These are phyloP conservation scores for Globia sparganii DNA, from an alignment of 2,888 invertebrate species.

Conservation along the genomic window DNA sequence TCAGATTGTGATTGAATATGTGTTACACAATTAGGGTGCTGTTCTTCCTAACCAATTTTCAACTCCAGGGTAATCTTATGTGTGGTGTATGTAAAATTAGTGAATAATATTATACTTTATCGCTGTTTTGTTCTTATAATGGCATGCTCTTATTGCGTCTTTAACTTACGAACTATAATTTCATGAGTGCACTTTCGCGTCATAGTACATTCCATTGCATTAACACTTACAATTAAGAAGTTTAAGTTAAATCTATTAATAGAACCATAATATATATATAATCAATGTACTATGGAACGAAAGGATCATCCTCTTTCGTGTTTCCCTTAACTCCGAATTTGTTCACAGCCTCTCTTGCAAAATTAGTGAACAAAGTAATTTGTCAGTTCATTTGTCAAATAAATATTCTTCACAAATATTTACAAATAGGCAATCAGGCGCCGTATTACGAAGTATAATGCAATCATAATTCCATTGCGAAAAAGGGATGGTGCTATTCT, in stretches of 20 bases:
- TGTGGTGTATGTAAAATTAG: background rate
- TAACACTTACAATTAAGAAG: constrained; percentile 9
- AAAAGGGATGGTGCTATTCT: background rate
- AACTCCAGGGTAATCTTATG: background rate
- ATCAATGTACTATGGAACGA: constrained; percentile 35
- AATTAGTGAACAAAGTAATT: constrained; percentile 70
- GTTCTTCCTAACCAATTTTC: no score
- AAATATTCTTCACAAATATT: constrained; percentile 60
- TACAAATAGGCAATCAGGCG: constrained; percentile 51
- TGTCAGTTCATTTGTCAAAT: constrained; percentile 58
- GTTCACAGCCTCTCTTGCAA: constrained; percentile 81
- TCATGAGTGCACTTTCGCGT: constrained; percentile 31
- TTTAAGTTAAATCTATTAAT: constrained; percentile 28
- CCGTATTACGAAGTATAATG: background rate
- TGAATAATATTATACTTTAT: background rate
- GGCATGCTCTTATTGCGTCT: background rate
- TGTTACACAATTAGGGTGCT: no score
- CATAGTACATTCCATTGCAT: constrained; percentile 50
- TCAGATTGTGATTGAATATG: no score
- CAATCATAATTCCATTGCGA: background rate
- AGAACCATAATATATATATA: constrained; percentile 22
- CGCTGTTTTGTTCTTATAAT: background rate
- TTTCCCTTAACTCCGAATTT: constrained; percentile 65
- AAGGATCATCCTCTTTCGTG: background rate
- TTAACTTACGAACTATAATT: constrained; percentile 30